These are phyloP conservation scores for Leucophenga varia DNA, from an alignment of 1,140 invertebrate species.

Conservation along the genomic window DNA sequence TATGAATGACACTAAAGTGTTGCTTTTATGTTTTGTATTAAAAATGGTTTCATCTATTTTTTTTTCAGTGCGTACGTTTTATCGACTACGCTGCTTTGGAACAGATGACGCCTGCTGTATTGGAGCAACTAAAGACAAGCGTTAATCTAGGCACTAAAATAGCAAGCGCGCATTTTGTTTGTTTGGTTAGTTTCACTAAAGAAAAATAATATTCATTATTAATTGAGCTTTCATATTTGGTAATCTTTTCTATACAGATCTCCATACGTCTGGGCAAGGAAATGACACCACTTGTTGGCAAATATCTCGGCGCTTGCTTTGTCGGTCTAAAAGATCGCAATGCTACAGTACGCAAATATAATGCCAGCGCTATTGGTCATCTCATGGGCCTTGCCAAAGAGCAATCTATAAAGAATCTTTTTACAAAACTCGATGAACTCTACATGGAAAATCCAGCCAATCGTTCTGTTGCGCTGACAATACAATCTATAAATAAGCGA, in stretches of 20 bases:
- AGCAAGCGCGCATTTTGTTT: slow-evolving; percentile 81
- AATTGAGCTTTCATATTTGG: background rate
- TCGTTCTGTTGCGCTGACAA: slow-evolving; percentile 73
- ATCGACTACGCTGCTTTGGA: slow-evolving; percentile 74
- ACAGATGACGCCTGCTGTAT: slow-evolving; percentile 76
- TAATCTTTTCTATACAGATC: slow-evolving; percentile 27
- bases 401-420: slow-evolving; percentile 81
- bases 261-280: slow-evolving; percentile 58
- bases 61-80: slow-evolving; percentile 77
- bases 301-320: slow-evolving; percentile 75
- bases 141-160: slow-evolving; percentile 83
- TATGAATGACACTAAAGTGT: slow-evolving; percentile 41
- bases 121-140: slow-evolving; percentile 79
- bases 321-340: slow-evolving; percentile 84
- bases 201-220: slow-evolving; percentile 25
- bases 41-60: too few relatives aligned
- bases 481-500: slow-evolving; percentile 80
- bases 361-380: slow-evolving; percentile 80
- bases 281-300: slow-evolving; percentile 66
- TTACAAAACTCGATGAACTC: slow-evolving; percentile 76
- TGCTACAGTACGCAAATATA: slow-evolving; percentile 77
- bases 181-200: slow-evolving; percentile 68
- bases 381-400: slow-evolving; percentile 84
- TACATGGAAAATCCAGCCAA: slow-evolving; percentile 76
- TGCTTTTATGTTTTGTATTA: too few relatives aligned